Base-by-base conservation (phyloP, 2,888 invertebrate genomes). In the Ischnus inquisitorius region DNA sequence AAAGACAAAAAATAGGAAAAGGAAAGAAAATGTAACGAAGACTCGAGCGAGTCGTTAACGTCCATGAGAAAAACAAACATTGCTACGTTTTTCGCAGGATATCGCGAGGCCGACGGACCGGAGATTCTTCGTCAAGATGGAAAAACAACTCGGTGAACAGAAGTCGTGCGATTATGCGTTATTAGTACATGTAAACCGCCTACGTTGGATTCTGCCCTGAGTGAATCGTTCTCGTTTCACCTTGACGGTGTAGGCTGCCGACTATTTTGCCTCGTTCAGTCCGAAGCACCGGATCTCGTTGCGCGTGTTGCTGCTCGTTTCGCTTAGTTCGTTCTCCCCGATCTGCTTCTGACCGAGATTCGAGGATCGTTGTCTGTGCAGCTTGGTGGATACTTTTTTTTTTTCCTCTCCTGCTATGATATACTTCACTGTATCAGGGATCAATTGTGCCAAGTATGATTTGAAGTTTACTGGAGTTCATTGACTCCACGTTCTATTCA, bases 221-320 rank as follows among this genome's bases (percentile, higher is more conserved):
- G 51, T 78, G 48, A 19, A n/a, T 71, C 16, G 71, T 67, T 65
- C 72, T 79, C 72, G 72, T 79, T 65, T 79, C 72, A 79, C 79
- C 34, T 72, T 74, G 79, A 79, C 28, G 71, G 71, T 43, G 64
- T 79, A 54, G 71, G 79, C 71, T 71, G 68, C 25, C 62, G 62
- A 3, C 28, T 71, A 65, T 72, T 43, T 72, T 34, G 54, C 41
- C 74, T 72, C 54, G 64, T 64, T 79, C 69, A 65, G 54, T 79
- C 64, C 62, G 51, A 71, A 64, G 51, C 46, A 28, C 69, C 62
- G 69, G 41, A 78, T 78, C 62, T 48, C 22, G 60, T 60, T 28
- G 67, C 28, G 69, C 39, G 51, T 51, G 22, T 57, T 64, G 46
- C 62, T 51, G 64, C 69, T 67, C 76, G 51, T 65, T 41, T 39